A percentile compares a stretch with the other conserved stretches of the same genome.
Evolutionary conservation across 23 tunicate species (phyloP).

Genomic region (Styela plicata): DNA sequence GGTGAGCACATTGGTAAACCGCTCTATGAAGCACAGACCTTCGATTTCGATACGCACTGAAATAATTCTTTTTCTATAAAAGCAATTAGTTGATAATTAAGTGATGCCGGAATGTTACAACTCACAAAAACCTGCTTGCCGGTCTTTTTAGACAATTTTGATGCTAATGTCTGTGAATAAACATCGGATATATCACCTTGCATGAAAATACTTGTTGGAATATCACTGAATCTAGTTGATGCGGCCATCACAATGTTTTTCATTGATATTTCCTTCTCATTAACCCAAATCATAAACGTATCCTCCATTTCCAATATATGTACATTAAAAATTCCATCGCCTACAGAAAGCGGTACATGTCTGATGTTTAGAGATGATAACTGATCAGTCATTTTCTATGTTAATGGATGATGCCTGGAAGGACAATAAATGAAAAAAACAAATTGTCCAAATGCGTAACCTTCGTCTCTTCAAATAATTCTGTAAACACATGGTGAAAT

Average conservation of each 20-base stretch:
- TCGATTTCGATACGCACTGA: background rate
- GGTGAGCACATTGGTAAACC: too few species aligned
- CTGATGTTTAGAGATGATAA: background rate
- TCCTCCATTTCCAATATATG: conserved; percentile 12
- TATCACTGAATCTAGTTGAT: conserved; percentile 7
- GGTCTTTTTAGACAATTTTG: conserved; percentile 10
- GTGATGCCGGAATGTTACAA: conserved; percentile 10
- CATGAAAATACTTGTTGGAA: background rate
- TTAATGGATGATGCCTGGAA: too few species aligned
- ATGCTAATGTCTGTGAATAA: conserved; percentile 8
- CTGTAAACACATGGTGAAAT: too few species aligned
- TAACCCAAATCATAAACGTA: conserved; percentile 14
- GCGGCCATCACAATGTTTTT: conserved; percentile 22
- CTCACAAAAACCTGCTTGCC: conserved; percentile 22
- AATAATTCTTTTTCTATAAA: background rate
- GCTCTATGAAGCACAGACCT: too few species aligned
- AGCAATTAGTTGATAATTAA: background rate
- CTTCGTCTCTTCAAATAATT: too few species aligned
- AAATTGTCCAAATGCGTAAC: too few species aligned
- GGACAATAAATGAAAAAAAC: too few species aligned
- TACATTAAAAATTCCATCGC: background rate
- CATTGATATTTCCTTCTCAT: conserved; percentile 10
- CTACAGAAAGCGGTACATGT: background rate
- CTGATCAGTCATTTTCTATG: background rate
- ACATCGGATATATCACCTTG: conserved; percentile 4